A percentile compares a stretch with the other conserved stretches of the same genome.
phyloP scores from a whole-genome alignment of 2,797 vertebrate genomes.

The Cyprinella venusta region DNA sequence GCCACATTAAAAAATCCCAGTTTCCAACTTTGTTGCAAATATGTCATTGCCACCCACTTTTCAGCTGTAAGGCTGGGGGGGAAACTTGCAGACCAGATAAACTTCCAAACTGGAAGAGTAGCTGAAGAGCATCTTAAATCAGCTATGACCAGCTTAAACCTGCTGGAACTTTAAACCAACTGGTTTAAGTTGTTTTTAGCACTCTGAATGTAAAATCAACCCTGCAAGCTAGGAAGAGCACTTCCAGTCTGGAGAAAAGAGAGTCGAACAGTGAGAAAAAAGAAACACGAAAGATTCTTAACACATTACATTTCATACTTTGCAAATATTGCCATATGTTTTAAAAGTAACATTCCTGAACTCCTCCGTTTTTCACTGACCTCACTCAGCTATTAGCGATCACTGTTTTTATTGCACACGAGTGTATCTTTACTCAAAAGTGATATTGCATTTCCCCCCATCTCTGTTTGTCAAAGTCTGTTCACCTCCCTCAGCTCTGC shows the following conservation, averaged over 20 bases:
- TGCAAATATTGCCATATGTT: background rate
- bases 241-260: background rate
- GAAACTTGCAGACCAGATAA: background rate
- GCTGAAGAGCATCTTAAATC: background rate
- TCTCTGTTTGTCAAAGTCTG: conserved; percentile 30
- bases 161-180: background rate
- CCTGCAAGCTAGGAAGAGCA: background rate
- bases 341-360: background rate
- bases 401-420: background rate
- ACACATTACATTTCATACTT: background rate
- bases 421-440: conserved; percentile 23
- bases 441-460: conserved; percentile 8
- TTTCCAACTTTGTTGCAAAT: background rate
- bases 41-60: background rate
- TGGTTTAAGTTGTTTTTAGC: background rate
- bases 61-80: background rate
- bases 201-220: background rate
- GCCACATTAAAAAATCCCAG: background rate
- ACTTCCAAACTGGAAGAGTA: background rate
- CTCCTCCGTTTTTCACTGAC: background rate
- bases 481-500: conserved; percentile 10
- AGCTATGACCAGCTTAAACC: background rate
- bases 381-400: background rate
- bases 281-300: background rate
- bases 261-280: background rate